Percentiles rank a stretch among this genome's conserved stretches.
Evolutionary conservation across 2,888 invertebrate genomes (phyloP).

Genomic region (Leptopilina drosophilae): DNA sequence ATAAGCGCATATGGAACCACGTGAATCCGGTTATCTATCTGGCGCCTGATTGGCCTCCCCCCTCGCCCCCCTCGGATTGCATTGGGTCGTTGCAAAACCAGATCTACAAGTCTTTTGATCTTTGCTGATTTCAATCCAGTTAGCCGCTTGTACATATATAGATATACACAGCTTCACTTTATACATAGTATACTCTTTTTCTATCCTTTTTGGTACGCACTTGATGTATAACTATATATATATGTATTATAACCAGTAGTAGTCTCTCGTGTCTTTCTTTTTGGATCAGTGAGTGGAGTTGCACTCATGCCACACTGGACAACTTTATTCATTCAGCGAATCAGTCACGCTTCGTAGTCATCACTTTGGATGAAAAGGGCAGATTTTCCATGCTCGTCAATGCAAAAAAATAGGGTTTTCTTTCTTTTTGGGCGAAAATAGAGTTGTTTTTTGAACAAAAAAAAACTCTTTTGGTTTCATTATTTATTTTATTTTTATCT

Average conservation of each 20-base stretch:
- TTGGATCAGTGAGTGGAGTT: conserved; percentile 49
- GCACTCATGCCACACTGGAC: conserved; percentile 53
- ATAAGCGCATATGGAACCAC: conserved; percentile 55
- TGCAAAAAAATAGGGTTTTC: conserved; percentile 36
- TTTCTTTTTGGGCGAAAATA: conserved; percentile 9
- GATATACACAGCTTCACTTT: no score
- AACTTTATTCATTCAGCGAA: conserved; percentile 67
- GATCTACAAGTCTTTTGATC: conserved; percentile 72
- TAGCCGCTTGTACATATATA: conserved; percentile 55
- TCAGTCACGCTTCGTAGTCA: conserved; percentile 67
- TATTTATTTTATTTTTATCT: neutral
- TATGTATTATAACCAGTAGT: neutral
- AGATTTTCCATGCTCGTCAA: conserved; percentile 62
- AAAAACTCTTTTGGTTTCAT: neutral
- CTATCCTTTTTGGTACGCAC: conserved; percentile 2
- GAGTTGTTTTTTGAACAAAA: neutral
- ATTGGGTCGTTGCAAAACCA: conserved; percentile 37
- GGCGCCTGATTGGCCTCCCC: conserved; percentile 63
- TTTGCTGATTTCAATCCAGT: conserved; percentile 74
- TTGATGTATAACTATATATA: neutral
- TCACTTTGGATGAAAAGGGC: conserved; percentile 56
- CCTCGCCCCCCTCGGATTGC: conserved; percentile 5
- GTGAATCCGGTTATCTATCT: conserved; percentile 67
- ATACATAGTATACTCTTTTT: conserved; percentile 8
- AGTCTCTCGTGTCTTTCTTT: conserved; percentile 1